These are phyloP conservation scores for Gulo gulo DNA, from an alignment of 2,113 vertebrate genomes.

Conservation along the genomic window DNA sequence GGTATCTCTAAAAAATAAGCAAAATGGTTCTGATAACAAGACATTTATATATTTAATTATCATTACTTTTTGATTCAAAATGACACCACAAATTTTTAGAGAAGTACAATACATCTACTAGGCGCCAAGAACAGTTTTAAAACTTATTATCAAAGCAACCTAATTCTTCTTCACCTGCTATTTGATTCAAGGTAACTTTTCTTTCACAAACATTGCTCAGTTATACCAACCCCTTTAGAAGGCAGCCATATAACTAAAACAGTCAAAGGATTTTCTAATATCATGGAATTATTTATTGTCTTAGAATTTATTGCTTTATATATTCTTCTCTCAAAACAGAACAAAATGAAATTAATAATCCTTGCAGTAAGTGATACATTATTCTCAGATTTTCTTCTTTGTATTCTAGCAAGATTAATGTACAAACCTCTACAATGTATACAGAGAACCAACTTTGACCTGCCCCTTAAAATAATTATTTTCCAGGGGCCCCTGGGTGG, in stretches of 20 bases:
- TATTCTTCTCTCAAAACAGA: slow-evolving; percentile 23
- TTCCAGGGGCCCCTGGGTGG: background rate
- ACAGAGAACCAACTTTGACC: slow-evolving; percentile 10
- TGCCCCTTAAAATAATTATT: background rate
- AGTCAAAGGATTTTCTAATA: background rate
- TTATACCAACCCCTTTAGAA: background rate
- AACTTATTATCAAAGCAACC: slow-evolving; percentile 1
- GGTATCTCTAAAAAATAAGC: background rate
- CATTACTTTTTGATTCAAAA: slow-evolving; percentile 28
- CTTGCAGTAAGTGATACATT: background rate
- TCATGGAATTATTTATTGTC: background rate
- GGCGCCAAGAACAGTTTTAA: background rate
- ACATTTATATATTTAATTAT: slow-evolving; percentile 33
- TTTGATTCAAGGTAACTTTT: slow-evolving; percentile 1
- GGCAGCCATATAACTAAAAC: background rate
- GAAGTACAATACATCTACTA: background rate
- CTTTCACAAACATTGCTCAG: slow-evolving; percentile 8
- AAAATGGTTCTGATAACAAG: background rate
- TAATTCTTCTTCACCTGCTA: background rate
- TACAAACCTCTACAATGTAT: slow-evolving; percentile 20
- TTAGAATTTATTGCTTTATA: slow-evolving; percentile 25
- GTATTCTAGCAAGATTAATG: slow-evolving; percentile 20
- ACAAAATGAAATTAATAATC: slow-evolving; percentile 28
- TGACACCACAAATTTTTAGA: background rate
- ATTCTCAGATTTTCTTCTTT: slow-evolving; percentile 47